Percentiles rank a stretch among this genome's conserved stretches.
Conservation (phyloP, 2,797 vertebrate genomes). For the Hyperoplus lanceolatus region DNA sequence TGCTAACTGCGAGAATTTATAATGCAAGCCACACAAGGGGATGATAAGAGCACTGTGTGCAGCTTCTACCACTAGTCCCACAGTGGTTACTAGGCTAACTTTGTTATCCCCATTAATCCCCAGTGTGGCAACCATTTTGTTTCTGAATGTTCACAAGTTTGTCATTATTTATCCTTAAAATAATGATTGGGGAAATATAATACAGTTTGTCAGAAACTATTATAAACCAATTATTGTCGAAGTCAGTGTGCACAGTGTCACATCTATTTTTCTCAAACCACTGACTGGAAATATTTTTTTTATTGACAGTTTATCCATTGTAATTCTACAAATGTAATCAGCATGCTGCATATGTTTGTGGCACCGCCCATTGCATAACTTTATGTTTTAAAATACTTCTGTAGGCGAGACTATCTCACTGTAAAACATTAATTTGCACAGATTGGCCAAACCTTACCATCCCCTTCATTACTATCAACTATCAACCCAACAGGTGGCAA, state of each 20-base stretch:
- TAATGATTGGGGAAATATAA: neutral
- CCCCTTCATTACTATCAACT: neutral
- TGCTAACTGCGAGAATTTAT: conserved; percentile 77
- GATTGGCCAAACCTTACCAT: neutral
- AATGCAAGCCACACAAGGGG: conserved; percentile 29
- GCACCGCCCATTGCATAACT: neutral
- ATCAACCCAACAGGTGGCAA: neutral
- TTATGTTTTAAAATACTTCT: neutral
- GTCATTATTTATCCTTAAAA: neutral
- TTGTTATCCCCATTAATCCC: neutral
- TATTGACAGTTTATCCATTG: neutral
- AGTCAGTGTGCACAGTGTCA: neutral
- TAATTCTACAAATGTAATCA: neutral
- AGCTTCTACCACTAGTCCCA: conserved; percentile 10
- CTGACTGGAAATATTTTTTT: neutral
- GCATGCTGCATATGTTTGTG: neutral
- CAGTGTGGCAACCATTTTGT: neutral
- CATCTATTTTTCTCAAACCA: neutral
- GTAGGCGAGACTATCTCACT: neutral
- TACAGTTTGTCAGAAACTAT: neutral
- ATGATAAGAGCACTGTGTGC: conserved; percentile 24
- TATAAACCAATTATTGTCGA: neutral
- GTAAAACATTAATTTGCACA: neutral
- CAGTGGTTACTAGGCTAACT: neutral
- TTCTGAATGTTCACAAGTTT: neutral